Percentiles rank a stretch among this genome's conserved stretches.
phyloP scores from a whole-genome alignment of 2,113 vertebrate genomes.

The Hippocampus comes region DNA sequence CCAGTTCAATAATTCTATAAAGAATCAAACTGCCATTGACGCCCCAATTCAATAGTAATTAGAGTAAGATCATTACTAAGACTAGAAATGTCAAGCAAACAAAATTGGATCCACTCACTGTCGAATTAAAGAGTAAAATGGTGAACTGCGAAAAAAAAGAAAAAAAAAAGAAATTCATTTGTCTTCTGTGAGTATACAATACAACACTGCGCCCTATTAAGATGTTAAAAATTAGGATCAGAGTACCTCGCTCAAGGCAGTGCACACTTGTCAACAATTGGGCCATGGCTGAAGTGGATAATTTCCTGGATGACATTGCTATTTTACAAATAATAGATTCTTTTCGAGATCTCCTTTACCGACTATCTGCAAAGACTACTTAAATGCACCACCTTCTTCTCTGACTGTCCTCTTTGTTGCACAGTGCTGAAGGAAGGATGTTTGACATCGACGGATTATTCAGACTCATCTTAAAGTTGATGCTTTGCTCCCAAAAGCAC shows the following conservation, averaged over 20 bases:
- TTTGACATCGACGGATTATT: constrained; percentile 64
- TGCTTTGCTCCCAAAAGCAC: constrained; percentile 58
- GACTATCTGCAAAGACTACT: neutral
- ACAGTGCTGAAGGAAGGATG: neutral
- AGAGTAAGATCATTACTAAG: constrained; percentile 15
- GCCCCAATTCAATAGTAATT: constrained; percentile 34
- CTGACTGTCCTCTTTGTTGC: neutral
- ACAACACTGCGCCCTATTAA: too few relatives aligned
- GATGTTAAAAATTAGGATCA: too few relatives aligned
- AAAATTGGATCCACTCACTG: neutral
- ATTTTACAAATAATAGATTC: neutral
- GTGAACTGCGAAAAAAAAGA: neutral
- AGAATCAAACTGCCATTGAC: constrained; percentile 27
- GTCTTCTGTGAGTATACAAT: neutral
- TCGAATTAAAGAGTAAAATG: neutral
- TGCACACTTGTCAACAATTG: neutral
- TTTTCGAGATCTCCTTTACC: neutral
- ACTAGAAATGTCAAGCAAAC: constrained; percentile 17
- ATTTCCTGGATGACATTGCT: neutral
- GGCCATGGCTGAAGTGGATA: neutral
- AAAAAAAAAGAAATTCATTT: neutral
- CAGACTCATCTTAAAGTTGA: constrained; percentile 68
- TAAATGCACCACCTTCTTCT: neutral
- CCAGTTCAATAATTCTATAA: constrained; percentile 8
- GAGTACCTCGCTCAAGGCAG: too few relatives aligned